These are phyloP conservation scores for Rhynchonema sp. DNA, from an alignment of 2,888 invertebrate species.

Conservation along the genomic window DNA sequence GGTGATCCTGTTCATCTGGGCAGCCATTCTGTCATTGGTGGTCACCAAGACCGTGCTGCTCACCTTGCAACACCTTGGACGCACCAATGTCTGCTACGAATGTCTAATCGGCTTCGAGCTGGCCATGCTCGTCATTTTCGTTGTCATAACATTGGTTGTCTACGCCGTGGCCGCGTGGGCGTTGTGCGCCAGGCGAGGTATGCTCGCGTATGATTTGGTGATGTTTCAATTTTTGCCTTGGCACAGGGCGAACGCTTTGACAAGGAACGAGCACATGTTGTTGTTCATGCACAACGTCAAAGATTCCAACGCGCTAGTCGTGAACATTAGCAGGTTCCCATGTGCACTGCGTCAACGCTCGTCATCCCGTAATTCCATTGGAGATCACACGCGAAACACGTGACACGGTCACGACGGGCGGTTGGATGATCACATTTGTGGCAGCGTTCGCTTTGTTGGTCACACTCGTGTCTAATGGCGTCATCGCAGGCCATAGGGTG, in stretches of 20 bases:
- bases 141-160: not conserved
- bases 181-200: not conserved
- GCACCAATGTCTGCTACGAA: not conserved
- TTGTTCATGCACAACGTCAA: too few relatives aligned
- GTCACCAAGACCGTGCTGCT: not conserved
- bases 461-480: not conserved
- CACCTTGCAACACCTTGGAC: not conserved
- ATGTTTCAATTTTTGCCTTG: too few relatives aligned
- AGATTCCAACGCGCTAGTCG: too few relatives aligned
- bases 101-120: slow-evolving; percentile 1
- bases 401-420: slow-evolving; percentile 1
- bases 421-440: not conserved
- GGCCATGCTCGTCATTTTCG: not conserved
- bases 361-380: not conserved
- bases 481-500: not conserved
- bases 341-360: not conserved
- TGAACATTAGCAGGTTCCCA: too few relatives aligned
- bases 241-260: too few relatives aligned
- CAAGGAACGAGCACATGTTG: too few relatives aligned
- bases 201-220: too few relatives aligned
- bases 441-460: not conserved
- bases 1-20: slow-evolving; percentile 1
- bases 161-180: not conserved
- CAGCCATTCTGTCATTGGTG: not conserved
- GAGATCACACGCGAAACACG: not conserved